Conservation (phyloP, 2,113 vertebrate genomes). For the Urocitellus parryii region DNA sequence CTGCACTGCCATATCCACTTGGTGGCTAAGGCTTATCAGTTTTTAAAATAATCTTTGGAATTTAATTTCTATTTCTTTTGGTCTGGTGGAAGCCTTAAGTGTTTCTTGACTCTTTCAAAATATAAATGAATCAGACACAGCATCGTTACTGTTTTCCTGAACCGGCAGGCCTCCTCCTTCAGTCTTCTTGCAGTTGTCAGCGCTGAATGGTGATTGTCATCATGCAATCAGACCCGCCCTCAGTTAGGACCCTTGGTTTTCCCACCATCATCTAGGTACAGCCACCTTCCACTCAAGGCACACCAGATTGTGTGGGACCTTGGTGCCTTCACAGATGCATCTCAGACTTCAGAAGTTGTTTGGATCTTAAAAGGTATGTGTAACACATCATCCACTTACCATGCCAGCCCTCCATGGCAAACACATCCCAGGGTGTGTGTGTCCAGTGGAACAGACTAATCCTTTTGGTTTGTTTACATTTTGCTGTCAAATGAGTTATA, state of each 20-base stretch:
- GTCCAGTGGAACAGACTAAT: not conserved
- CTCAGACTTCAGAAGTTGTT: conserved; percentile 13
- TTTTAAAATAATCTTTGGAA: no score
- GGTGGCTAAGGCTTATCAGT: no score
- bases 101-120: not conserved
- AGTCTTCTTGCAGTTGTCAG: not conserved
- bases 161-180: not conserved
- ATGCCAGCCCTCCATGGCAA: not conserved
- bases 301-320: not conserved
- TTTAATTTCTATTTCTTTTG: not conserved
- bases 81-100: conserved; percentile 9
- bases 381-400: not conserved
- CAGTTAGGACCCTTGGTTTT: not conserved
- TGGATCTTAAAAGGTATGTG: not conserved
- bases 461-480: not conserved
- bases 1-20: no score
- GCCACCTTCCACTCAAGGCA: not conserved
- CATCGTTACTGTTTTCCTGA: not conserved
- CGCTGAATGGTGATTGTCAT: not conserved
- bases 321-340: not conserved
- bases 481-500: not conserved
- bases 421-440: not conserved
- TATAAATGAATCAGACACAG: no score
- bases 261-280: not conserved
- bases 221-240: not conserved